Conservation (phyloP, 2,797 vertebrate species). For the Dryobates pubescens region DNA sequence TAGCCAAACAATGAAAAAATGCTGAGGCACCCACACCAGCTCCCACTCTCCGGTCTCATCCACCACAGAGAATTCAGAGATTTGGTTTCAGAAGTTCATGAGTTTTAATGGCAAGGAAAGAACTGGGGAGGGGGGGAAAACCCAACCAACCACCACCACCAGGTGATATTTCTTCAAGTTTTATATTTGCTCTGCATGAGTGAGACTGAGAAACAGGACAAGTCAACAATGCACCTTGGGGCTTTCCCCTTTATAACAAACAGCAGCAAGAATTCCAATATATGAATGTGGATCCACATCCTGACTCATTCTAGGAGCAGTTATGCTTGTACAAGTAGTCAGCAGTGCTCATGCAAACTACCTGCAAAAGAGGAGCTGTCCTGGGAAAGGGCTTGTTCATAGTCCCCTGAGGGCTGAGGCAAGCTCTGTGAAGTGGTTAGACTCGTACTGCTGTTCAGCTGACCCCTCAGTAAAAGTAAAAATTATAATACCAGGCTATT, state of each 20-base stretch:
- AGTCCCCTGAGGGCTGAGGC: neutral
- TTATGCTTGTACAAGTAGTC: neutral
- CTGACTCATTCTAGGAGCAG: neutral
- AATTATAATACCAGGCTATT: neutral
- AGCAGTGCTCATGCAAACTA: neutral
- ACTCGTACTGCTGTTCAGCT: neutral
- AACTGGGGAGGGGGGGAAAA: too few relatives aligned
- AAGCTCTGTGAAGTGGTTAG: neutral
- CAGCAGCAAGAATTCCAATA: neutral
- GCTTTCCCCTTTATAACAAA: neutral
- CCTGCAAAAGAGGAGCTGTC: neutral
- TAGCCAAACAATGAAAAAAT: neutral
- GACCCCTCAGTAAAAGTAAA: neutral
- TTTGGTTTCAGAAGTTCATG: neutral
- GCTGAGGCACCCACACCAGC: neutral
- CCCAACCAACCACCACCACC: too few relatives aligned
- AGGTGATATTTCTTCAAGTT: neutral
- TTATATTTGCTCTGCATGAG: neutral
- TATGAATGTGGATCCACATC: fast-evolving
- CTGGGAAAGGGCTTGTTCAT: neutral
- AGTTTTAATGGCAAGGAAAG: neutral
- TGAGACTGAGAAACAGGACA: neutral
- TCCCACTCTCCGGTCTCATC: neutral
- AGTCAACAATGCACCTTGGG: neutral
- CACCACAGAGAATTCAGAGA: neutral